These are phyloP conservation scores for Eristalis tenax DNA, from an alignment of 2,888 invertebrate genomes.

Conservation along the genomic window DNA sequence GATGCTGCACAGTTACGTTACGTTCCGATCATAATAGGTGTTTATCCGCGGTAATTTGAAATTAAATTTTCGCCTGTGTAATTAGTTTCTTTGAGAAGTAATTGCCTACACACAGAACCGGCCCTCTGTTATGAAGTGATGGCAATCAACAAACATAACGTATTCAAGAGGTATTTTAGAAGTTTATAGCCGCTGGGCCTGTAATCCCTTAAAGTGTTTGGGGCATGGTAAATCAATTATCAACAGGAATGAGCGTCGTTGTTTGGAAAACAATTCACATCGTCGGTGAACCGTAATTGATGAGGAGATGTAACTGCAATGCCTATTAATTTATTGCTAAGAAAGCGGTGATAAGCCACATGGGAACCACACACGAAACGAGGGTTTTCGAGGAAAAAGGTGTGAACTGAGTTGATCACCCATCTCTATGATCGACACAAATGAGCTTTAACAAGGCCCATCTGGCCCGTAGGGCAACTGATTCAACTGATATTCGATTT, in stretches of 20 bases:
- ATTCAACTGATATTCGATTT: not conserved
- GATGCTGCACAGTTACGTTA: conserved; percentile 10
- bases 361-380: not conserved
- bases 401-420: too few relatives aligned
- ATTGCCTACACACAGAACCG: conserved; percentile 3
- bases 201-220: not conserved
- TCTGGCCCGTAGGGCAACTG: not conserved
- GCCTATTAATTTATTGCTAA: not conserved
- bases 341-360: not conserved
- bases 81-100: conserved; percentile 12
- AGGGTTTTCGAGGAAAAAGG: too few relatives aligned
- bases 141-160: not conserved
- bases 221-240: not conserved
- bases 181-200: not conserved
- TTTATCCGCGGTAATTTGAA: conserved; percentile 20
- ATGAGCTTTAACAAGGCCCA: not conserved
- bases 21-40: conserved; percentile 16
- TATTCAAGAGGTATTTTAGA: conserved; percentile 6
- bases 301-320: not conserved
- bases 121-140: not conserved
- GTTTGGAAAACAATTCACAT: too few relatives aligned
- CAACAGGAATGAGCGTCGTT: not conserved
- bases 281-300: not conserved
- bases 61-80: conserved; percentile 23
- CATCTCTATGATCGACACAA: too few relatives aligned